These are phyloP conservation scores for Andrena cerasifolii DNA, from an alignment of 1,140 invertebrate genomes.

Conservation along the genomic window DNA sequence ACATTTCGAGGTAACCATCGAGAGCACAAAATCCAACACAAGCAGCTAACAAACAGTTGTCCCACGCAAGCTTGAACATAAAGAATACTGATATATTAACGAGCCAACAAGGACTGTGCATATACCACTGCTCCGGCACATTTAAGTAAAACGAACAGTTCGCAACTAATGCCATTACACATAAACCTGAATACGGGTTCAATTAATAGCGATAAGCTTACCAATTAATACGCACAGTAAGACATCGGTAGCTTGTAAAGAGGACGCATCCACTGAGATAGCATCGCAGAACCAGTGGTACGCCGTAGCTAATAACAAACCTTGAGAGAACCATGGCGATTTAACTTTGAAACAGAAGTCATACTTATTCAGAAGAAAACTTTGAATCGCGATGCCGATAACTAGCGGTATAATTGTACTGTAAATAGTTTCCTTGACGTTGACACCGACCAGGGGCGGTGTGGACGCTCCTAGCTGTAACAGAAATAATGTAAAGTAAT, in stretches of 20 bases:
- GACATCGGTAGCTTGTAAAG: constrained; percentile 76
- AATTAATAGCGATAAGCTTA: constrained; percentile 51
- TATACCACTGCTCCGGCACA: not conserved
- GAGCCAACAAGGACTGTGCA: not conserved
- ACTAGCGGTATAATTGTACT: constrained; percentile 76
- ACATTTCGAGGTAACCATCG: constrained; percentile 74
- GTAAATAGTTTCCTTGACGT: constrained; percentile 76
- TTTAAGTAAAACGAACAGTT: not conserved
- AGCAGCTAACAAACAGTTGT: constrained; percentile 74
- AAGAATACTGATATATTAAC: constrained; percentile 18
- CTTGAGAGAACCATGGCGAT: constrained; percentile 74
- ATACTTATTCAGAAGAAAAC: constrained; percentile 51
- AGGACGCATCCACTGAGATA: constrained; percentile 74
- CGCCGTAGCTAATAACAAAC: constrained; percentile 74
- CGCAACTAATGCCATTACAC: too few species aligned
- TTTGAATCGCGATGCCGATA: constrained; percentile 72
- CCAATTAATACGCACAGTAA: constrained; percentile 77
- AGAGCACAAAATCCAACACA: constrained; percentile 78
- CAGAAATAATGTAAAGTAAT: constrained; percentile 10
- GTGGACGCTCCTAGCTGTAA: constrained; percentile 74
- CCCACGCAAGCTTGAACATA: constrained; percentile 72
- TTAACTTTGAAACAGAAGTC: constrained; percentile 48
- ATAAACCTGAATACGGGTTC: too few species aligned
- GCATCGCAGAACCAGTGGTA: constrained; percentile 80
- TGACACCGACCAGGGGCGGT: constrained; percentile 75